Conservation (phyloP, 2,797 vertebrate genomes). For the Bradypodion pumilum region DNA sequence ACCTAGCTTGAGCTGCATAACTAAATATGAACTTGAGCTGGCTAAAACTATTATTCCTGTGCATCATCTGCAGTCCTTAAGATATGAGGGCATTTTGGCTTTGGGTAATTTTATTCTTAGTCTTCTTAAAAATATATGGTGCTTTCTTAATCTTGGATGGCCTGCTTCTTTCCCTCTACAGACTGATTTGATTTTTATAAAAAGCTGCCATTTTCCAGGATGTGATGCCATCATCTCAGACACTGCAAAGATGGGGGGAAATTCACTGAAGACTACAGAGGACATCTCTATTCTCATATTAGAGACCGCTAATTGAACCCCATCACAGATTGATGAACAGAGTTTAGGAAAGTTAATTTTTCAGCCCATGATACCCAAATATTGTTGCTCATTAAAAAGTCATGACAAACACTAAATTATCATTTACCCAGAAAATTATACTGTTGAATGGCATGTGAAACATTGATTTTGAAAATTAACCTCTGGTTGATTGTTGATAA, state of each 20-base stretch:
- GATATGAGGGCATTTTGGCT: constrained; percentile 24
- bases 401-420: background rate
- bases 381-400: background rate
- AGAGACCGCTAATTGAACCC: background rate
- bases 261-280: background rate
- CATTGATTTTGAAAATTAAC: background rate
- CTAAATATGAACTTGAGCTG: constrained; percentile 45
- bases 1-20: constrained; percentile 53
- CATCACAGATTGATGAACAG: background rate
- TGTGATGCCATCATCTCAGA: background rate
- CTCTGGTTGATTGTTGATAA: too few relatives aligned
- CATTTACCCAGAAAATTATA: background rate
- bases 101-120: constrained; percentile 33
- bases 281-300: background rate
- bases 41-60: constrained; percentile 37
- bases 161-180: background rate
- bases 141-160: background rate
- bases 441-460: background rate
- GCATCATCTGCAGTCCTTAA: constrained; percentile 35
- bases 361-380: background rate
- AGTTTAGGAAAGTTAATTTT: background rate
- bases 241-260: background rate
- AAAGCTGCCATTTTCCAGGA: background rate
- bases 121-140: background rate
- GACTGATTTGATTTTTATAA: constrained; percentile 13